Conservation (phyloP, 2,113 vertebrate genomes). For the Xenopus borealis region DNA sequence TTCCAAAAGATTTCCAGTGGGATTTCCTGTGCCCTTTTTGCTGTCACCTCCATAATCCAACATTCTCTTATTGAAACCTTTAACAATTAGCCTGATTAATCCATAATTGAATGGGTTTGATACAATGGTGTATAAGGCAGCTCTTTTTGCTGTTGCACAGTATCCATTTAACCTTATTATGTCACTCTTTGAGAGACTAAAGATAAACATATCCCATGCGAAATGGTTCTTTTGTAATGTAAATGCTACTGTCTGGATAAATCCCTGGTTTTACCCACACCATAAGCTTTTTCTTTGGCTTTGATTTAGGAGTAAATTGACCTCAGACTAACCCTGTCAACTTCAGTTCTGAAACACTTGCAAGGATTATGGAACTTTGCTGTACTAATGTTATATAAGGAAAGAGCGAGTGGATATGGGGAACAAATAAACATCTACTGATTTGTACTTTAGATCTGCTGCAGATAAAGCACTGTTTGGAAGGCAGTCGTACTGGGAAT, state of each 20-base stretch:
- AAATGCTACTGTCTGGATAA: constrained; percentile 54
- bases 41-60: constrained; percentile 31
- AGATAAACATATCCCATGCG: constrained; percentile 51
- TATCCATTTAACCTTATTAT: constrained; percentile 49
- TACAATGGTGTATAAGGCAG: not conserved
- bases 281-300: constrained; percentile 44
- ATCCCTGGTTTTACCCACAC: constrained; percentile 46
- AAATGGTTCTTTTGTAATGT: constrained; percentile 56
- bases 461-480: no score
- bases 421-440: no score
- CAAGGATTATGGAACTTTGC: constrained; percentile 50
- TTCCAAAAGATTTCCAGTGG: not conserved
- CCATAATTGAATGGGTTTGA: constrained; percentile 39
- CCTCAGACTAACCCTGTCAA: constrained; percentile 56
- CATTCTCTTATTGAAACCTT: constrained; percentile 30
- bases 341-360: constrained; percentile 48
- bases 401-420: not conserved
- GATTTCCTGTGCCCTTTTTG: constrained; percentile 22
- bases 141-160: constrained; percentile 19
- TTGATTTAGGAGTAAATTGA: constrained; percentile 55
- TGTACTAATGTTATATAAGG: constrained; percentile 50
- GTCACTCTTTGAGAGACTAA: constrained; percentile 47
- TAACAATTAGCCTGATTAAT: constrained; percentile 51
- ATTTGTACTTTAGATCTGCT: no score
- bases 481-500: no score